Evolutionary conservation across 2,797 vertebrate genomes (phyloP).

Genomic region (Tolypeutes matacus): DNA sequence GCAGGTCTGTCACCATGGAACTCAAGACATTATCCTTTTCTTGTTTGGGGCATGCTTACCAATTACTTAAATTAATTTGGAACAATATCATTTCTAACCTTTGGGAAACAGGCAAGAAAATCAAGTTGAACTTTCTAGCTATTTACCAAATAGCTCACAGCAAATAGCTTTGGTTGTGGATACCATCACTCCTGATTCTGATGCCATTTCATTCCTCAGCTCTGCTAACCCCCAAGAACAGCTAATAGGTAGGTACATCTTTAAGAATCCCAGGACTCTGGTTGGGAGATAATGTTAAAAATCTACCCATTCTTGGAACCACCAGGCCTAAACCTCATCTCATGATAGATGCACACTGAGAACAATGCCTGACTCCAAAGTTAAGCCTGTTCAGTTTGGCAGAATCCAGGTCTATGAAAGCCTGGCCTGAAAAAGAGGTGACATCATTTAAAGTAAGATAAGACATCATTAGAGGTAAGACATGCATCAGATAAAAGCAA

Average conservation of each 20-base stretch:
- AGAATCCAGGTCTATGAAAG: background rate
- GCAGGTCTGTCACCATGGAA: background rate
- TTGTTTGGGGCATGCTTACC: background rate
- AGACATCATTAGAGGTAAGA: constrained; percentile 18
- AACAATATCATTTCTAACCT: constrained; percentile 36
- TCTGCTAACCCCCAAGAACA: background rate
- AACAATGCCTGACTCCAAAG: background rate
- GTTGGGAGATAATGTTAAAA: background rate
- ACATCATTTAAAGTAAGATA: background rate
- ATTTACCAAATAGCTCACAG: background rate
- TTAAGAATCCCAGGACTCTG: background rate
- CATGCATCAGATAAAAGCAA: constrained; percentile 11
- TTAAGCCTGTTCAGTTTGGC: background rate
- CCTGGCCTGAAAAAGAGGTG: background rate
- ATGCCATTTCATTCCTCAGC: background rate
- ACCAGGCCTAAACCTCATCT: background rate
- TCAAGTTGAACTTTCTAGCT: constrained; percentile 29
- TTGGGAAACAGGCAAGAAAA: constrained; percentile 59
- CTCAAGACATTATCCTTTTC: background rate
- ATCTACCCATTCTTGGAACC: background rate
- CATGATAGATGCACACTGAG: background rate
- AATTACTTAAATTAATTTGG: constrained; percentile 40
- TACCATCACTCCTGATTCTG: background rate
- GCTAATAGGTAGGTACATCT: background rate
- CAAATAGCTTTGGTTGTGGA: background rate